Base-by-base conservation (phyloP, 2,888 invertebrate species). In the Macaria liturata region DNA sequence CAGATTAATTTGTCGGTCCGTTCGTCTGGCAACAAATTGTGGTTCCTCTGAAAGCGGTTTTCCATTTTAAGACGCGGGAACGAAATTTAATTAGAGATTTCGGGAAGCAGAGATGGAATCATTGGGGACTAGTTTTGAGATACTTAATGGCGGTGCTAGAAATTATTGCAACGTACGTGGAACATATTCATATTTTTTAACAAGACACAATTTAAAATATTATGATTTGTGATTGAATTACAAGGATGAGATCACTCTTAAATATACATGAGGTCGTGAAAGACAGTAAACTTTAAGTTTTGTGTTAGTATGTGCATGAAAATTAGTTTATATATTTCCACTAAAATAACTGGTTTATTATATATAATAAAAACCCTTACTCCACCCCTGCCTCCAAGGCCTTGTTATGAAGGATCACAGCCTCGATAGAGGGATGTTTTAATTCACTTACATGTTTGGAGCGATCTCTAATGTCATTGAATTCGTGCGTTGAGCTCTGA, bases 1-100 rank as follows among this genome's bases (percentile, higher is more conserved):
- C 70, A 70, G 78, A 80, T 80, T 79, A 79, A 80, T 80, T 72
- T 75, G 70, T 66, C 67, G 68, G 73, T 67, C 67, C 76, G 70
- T 63, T 75, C 74, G 69, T 60, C 72, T 61, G 69, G 58, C 69
- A 64, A 78, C 74, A 74, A 78, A 78, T 74, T 76, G 75, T 66
- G 78, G 77, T 64, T 65, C 55, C 63, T 67, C 70, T 62, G 67
- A 69, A 67, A 60, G 64, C 60, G 67, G 20, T 20, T 20, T 63
- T 66, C 68, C 69, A 69, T 72, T 74, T 73, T 69, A 62, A 69
- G 62, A 68, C 66, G 62, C 62, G 61, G 54, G 61, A 63, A 59
- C 63, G 67, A 56, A 73, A 75, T 76, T 76, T 75, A 76, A 76
- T 76, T 76, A 76, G 72, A 68, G 70, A 72, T 74, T 74, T 72